Conservation (phyloP, 2,113 vertebrate genomes). For the Phaethon lepturus region DNA sequence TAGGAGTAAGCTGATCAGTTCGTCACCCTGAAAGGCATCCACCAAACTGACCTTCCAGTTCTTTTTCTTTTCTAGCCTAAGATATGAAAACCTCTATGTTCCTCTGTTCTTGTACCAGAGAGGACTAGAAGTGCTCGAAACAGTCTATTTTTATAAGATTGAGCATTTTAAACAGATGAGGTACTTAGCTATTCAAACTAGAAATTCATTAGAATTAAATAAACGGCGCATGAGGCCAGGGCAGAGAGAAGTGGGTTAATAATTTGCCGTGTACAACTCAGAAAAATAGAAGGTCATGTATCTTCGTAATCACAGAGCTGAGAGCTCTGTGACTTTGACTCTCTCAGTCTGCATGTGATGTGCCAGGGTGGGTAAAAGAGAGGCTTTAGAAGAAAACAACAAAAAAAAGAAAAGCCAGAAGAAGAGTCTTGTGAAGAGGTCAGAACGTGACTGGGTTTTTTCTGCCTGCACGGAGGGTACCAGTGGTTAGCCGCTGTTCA, state of each 20-base stretch:
- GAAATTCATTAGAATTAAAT: background rate
- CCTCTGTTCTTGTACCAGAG: background rate
- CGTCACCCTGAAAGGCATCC: background rate
- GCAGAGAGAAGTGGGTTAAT: background rate
- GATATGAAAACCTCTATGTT: background rate
- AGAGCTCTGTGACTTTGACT: background rate
- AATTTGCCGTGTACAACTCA: conserved; percentile 1
- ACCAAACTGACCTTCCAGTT: background rate
- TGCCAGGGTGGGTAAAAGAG: background rate
- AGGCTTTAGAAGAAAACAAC: background rate
- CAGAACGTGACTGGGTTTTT: background rate
- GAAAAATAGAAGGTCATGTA: background rate
- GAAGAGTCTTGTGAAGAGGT: background rate
- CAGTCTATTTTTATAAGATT: background rate
- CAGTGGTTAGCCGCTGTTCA: too few relatives aligned
- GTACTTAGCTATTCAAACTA: background rate
- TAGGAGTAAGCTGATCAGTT: background rate
- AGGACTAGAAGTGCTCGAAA: background rate
- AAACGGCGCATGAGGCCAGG: background rate
- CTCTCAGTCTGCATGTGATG: background rate
- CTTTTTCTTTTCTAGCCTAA: background rate
- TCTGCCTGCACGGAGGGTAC: too few relatives aligned
- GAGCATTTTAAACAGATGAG: background rate
- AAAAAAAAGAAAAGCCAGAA: background rate
- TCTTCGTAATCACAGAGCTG: background rate